phyloP scores from a whole-genome alignment of 2,888 invertebrate genomes.

The Melinopterus prodromus region DNA sequence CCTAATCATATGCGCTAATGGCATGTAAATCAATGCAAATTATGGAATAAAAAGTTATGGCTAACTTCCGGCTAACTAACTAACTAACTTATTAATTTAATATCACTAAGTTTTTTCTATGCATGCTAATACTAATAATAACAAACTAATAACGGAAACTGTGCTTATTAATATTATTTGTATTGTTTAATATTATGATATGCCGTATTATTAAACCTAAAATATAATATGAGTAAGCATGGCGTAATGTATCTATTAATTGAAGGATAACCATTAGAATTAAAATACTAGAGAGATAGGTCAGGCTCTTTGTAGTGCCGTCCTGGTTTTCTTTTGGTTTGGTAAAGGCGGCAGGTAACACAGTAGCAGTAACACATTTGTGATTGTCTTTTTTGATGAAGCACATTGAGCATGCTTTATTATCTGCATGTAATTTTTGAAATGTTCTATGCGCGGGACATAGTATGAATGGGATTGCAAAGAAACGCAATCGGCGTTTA shows the following conservation, averaged over 20 bases:
- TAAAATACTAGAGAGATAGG: not conserved
- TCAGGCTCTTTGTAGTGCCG: constrained; percentile 4
- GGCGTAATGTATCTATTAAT: not conserved
- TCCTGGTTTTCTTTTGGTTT: not conserved
- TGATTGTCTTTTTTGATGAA: constrained; percentile 34
- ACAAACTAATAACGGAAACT: not conserved
- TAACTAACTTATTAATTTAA: not conserved
- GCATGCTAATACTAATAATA: too few relatives aligned
- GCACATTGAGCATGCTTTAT: constrained; percentile 51
- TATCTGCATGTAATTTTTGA: constrained; percentile 46
- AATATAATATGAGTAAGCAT: not conserved
- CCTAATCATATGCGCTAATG: not conserved
- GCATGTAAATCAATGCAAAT: not conserved
- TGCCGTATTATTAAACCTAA: not conserved
- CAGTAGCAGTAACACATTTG: constrained; percentile 29
- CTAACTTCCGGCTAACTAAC: not conserved
- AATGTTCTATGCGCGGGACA: constrained; percentile 51
- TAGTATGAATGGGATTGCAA: constrained; percentile 58
- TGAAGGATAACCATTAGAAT: not conserved
- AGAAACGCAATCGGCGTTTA: constrained; percentile 12
- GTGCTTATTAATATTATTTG: not conserved
- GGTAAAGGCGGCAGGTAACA: not conserved
- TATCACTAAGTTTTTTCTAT: not conserved
- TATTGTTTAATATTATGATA: too few relatives aligned
- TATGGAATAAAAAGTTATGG: not conserved